A percentile compares a stretch with the other conserved stretches of the same genome.
phyloP scores from a whole-genome alignment of 2,113 vertebrate species.

The Chelonoidis abingdonii region DNA sequence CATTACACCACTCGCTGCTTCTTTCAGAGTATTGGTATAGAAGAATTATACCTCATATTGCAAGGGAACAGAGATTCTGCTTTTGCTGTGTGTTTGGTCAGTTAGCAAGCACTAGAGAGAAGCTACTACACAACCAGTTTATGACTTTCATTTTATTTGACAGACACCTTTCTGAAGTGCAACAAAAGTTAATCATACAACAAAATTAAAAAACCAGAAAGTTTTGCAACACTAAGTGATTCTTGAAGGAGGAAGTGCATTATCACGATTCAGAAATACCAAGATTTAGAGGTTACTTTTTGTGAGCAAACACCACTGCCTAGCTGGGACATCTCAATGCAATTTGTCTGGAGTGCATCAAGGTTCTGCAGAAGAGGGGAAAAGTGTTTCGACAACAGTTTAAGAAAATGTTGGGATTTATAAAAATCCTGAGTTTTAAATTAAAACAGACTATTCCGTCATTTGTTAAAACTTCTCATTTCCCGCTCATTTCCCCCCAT shows the following conservation, averaged over 20 bases:
- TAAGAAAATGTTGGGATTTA: not conserved
- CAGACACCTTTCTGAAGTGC: not conserved
- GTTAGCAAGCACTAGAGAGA: not conserved
- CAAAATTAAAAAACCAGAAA: not conserved
- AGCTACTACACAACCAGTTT: not conserved
- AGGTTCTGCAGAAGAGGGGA: not conserved
- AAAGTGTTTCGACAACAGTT: not conserved
- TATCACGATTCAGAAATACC: not conserved
- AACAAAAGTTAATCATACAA: not conserved
- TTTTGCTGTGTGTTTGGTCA: not conserved
- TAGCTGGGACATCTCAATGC: not conserved
- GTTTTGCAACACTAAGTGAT: not conserved
- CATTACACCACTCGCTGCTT: not conserved
- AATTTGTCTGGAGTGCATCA: not conserved
- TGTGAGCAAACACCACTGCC: not conserved
- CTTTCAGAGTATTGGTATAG: not conserved
- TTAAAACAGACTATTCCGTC: not conserved
- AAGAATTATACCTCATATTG: not conserved
- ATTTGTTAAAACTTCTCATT: not conserved
- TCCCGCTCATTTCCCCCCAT: not conserved
- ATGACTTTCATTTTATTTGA: not conserved
- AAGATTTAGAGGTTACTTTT: not conserved
- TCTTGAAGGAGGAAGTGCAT: not conserved
- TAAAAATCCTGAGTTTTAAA: not conserved
- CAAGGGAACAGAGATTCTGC: not conserved